Percentiles rank a stretch among this genome's conserved stretches.
These are phyloP conservation scores for Eubasilissa regina DNA, from an alignment of 1,140 invertebrate species.

Conservation along the genomic window DNA sequence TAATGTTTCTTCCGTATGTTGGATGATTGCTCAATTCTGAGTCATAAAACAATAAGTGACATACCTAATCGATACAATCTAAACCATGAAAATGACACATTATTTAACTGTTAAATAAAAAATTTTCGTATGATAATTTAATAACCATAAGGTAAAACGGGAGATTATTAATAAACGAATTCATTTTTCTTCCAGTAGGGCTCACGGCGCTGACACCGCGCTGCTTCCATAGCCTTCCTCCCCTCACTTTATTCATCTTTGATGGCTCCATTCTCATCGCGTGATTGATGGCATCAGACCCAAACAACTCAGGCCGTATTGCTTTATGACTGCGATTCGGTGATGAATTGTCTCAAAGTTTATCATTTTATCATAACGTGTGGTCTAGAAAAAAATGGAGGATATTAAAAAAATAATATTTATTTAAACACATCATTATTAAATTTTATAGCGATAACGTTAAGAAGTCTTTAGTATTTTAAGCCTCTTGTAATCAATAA, in stretches of 20 bases:
- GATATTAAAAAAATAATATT: too few species aligned
- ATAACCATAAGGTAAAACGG: too few species aligned
- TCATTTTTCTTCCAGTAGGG: not conserved
- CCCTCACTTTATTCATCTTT: constrained; percentile 14
- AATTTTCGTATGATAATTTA: too few species aligned
- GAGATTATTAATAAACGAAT: not conserved
- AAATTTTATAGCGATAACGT: not conserved
- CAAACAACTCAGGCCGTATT: not conserved
- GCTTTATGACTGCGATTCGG: constrained; percentile 40
- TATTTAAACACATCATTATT: too few species aligned
- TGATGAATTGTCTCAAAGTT: constrained; percentile 50
- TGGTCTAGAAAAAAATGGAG: not conserved
- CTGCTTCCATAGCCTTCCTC: not conserved
- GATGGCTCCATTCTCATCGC: constrained; percentile 43
- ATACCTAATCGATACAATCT: too few species aligned
- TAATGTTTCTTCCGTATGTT: too few species aligned
- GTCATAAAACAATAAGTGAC: too few species aligned
- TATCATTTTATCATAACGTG: constrained; percentile 39
- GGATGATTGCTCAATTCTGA: too few species aligned
- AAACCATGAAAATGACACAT: too few species aligned
- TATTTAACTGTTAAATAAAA: too few species aligned
- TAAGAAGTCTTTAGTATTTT: too few species aligned
- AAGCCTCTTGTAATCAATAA: too few species aligned
- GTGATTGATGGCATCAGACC: constrained; percentile 53
- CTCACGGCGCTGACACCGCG: not conserved